Evolutionary conservation across 2,888 invertebrate genomes (phyloP), one percentile per base, ranked within the genome.

Genomic region (Apodemia zela): DNA sequence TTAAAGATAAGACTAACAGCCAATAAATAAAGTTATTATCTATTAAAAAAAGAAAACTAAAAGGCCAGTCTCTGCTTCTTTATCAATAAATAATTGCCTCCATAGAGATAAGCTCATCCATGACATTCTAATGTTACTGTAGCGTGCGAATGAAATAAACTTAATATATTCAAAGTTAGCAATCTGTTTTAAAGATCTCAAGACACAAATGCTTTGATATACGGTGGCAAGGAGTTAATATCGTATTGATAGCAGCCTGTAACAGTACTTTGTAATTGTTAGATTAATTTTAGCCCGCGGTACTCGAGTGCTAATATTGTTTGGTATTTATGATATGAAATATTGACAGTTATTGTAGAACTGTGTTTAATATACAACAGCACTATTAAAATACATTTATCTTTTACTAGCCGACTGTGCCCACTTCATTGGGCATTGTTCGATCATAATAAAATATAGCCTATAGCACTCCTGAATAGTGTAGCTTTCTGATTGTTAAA

Each of bases 151-250:
- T 68, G 67, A 67, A 69, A 69, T 68, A 68, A 62, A 69, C 67
- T 66, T 69, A 72, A 73, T 71, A 68, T 71, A 72, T 73, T 73
- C 71, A 65, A 63, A 68, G 59, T 62, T 59, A 29, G 68, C 67
- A 70, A 71, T 73, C 72, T 70, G 62, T 70, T 63, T 59, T 63
- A 63, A 66, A 69, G 66, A 74, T 75, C 74, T 71, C 63, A 64
- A 65, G 67, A 68, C 65, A 67, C 63, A 63, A 63, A 54, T 54
- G 66, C 61, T 70, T 70, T 77, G 80, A 81, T 82, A 75, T 79
- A 80, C 77, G 75, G 79, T 80, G 77, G 82, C 80, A 76, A 76
- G 72, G 75, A 76, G 78, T 78, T 77, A 77, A 77, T 76, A 75
- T 69, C 68, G 71, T 68, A 63, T 66, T 78, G 81, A 82, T 83